Evolutionary conservation across 2,797 vertebrate species (phyloP).

Genomic region (Acanthiza pusilla): DNA sequence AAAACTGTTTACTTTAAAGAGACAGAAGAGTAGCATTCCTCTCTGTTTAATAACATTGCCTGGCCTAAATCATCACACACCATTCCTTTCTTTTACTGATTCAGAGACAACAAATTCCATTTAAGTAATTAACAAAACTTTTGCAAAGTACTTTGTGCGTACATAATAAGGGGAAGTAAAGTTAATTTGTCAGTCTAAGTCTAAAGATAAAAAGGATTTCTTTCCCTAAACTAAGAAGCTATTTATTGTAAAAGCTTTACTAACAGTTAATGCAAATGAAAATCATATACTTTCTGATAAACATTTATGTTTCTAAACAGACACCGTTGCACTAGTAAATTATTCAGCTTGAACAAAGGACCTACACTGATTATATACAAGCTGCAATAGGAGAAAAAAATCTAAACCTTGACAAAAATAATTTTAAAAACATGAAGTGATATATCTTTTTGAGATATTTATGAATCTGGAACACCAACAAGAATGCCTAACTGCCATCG

Average conservation of each 20-base stretch:
- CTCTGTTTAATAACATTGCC: background rate
- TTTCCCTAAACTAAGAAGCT: background rate
- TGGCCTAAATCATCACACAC: background rate
- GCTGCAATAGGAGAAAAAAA: background rate
- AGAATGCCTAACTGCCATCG: fast-evolving
- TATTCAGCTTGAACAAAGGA: background rate
- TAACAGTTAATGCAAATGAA: background rate
- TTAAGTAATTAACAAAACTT: conserved; percentile 9
- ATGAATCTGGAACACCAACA: background rate
- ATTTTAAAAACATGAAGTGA: background rate
- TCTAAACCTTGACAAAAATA: background rate
- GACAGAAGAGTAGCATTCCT: background rate
- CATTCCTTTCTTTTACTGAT: background rate
- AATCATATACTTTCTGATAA: background rate
- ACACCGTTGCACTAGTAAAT: background rate
- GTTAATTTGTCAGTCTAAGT: background rate
- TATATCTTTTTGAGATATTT: background rate
- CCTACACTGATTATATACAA: background rate
- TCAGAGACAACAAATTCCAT: background rate
- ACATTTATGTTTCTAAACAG: background rate
- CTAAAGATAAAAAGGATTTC: background rate
- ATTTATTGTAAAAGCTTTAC: background rate
- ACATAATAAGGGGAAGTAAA: background rate
- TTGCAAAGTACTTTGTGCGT: fast-evolving
- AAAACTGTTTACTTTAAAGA: background rate